Evolutionary conservation across 2,888 invertebrate species (phyloP).

Genomic region (Cyclophora punctaria): DNA sequence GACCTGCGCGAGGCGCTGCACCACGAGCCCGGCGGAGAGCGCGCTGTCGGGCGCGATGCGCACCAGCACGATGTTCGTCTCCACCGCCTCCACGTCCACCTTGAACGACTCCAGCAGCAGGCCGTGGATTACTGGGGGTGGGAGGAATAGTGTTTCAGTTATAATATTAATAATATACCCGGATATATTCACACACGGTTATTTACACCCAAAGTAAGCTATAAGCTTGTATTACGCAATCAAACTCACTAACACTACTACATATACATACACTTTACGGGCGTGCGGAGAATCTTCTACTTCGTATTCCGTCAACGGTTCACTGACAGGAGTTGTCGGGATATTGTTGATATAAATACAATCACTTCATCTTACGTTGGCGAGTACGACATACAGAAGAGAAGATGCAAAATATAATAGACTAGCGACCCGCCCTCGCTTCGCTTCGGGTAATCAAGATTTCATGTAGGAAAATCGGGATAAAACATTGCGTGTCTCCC

Average conservation of each 20-base stretch:
- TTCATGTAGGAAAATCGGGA: no score
- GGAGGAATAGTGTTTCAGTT: not conserved
- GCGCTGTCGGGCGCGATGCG: slow-evolving; percentile 67
- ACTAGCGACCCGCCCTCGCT: no score
- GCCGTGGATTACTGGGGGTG: slow-evolving; percentile 73
- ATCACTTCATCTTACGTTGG: no score
- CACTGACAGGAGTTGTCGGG: no score
- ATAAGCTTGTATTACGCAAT: no score
- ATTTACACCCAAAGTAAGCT: no score
- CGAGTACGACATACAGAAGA: no score
- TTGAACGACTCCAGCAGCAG: slow-evolving; percentile 75
- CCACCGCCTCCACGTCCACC: slow-evolving; percentile 77
- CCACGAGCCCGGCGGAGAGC: slow-evolving; percentile 62
- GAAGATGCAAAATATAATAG: no score
- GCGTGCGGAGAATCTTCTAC: not conserved
- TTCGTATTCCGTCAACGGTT: no score
- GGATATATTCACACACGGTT: not conserved
- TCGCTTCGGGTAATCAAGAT: no score
- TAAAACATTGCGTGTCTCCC: no score
- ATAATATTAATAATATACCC: not conserved
- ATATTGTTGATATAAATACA: no score
- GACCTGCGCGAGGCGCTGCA: slow-evolving; percentile 51
- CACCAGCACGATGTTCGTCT: slow-evolving; percentile 86
- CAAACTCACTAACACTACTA: not conserved
- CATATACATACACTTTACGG: not conserved